Conservation (phyloP, 2,888 invertebrate species). For the Acrocera orbiculus region DNA sequence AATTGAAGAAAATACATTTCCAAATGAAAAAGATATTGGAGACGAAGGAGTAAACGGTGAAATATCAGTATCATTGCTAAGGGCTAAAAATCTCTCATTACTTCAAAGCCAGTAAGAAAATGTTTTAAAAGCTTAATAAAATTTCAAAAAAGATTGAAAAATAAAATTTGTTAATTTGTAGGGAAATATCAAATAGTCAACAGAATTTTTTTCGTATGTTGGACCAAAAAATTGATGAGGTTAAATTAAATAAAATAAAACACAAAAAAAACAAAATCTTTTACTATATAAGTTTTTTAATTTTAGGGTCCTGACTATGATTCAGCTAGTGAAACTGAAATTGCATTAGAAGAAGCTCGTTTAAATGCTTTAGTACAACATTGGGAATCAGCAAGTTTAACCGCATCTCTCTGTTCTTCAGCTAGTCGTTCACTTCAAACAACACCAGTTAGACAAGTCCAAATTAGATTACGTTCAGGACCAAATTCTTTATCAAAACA, state of each 20-base stretch:
- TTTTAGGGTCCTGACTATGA: slow-evolving; percentile 67
- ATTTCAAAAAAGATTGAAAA: no score
- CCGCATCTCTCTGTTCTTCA: slow-evolving; percentile 34
- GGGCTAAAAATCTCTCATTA: slow-evolving; percentile 35
- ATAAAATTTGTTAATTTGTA: slow-evolving; percentile 32
- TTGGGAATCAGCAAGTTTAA: slow-evolving; percentile 56
- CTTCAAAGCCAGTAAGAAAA: slow-evolving; percentile 39
- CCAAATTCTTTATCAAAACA: no score
- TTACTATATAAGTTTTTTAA: slow-evolving; percentile 2
- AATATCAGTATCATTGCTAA: slow-evolving; percentile 28
- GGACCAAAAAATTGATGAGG: slow-evolving; percentile 80
- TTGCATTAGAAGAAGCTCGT: slow-evolving; percentile 47
- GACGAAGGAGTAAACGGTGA: slow-evolving; percentile 27
- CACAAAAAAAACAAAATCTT: background rate
- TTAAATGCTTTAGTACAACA: slow-evolving; percentile 49
- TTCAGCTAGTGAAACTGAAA: slow-evolving; percentile 56
- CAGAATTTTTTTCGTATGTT: slow-evolving; percentile 86
- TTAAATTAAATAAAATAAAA: slow-evolving; percentile 30
- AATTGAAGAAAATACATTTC: slow-evolving; percentile 26
- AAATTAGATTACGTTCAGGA: slow-evolving; percentile 18
- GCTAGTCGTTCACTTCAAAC: slow-evolving; percentile 37
- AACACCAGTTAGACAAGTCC: slow-evolving; percentile 34
- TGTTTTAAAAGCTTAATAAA: no score
- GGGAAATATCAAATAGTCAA: slow-evolving; percentile 77
- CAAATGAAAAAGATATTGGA: slow-evolving; percentile 24